Evolutionary conservation across 2,888 invertebrate genomes (phyloP), one percentile per base, ranked within the genome.

Genomic region (Leptopterna dolabrata): DNA sequence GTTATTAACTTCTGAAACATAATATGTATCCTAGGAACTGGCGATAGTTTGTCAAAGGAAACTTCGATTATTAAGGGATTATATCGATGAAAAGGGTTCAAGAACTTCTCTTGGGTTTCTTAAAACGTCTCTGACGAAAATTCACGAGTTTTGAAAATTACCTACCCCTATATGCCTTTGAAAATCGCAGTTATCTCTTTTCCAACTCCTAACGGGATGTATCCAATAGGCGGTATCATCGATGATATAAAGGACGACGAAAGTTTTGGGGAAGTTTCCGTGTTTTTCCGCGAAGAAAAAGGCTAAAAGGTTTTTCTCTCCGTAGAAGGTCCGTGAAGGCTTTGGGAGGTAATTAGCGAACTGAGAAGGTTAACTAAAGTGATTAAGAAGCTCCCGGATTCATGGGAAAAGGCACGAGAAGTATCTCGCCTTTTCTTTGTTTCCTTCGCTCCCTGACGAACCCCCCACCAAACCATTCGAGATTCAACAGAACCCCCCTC

Each of bases 341-440:
- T 47, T 19, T 45, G 81, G n/a, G 73, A 85, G 85, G 85, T 85
- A 85, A 85, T 85, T 85, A 85, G 85, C 36, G 73, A 76, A 76
- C 85, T 85, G 85, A 85, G 85, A 73, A 85, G 73, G 85, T 85
- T 85, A 85, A 85, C 85, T 85, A 85, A 83, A 85, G 85, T 85
- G 85, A 85, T 85, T 85, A 73, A 85, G 85, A 73, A 29, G 27
- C 73, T 45, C 45, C 78, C 45, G 45, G 85, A 85, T 85, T 85
- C 85, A 85, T 76, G 85, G 24, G 47, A 63, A 63, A 63, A 63
- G 63, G 47, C 83, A 41, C 70, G 70, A 63, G 70, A 29, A 45
- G 45, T 85, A 85, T 76, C 85, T 85, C n/a, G n/a, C n/a, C n/a
- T n/a, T n/a, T n/a, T n/a, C n/a, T 76, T 85, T 76, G 85, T 85